phyloP scores from a whole-genome alignment of 1,140 invertebrate genomes.

The Metaphire vulgaris region DNA sequence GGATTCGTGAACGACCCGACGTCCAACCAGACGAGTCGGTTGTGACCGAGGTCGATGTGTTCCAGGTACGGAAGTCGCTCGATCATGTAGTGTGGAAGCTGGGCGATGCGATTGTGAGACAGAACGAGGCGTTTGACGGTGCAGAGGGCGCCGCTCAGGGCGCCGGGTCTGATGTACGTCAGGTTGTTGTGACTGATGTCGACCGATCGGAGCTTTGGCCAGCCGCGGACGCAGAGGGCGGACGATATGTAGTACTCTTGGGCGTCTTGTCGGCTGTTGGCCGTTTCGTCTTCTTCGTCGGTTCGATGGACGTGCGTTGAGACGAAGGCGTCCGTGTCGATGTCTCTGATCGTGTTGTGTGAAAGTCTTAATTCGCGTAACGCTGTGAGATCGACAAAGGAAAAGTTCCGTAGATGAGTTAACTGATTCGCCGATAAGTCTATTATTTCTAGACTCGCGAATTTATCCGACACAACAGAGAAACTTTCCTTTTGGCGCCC shows the following conservation, averaged over 20 bases:
- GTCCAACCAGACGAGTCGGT: conserved; percentile 17
- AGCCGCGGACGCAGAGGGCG: background rate
- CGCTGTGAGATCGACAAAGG: background rate
- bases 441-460: background rate
- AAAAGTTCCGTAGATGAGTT: background rate
- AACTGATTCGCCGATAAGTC: background rate
- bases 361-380: background rate
- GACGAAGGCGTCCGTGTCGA: background rate
- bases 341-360: background rate
- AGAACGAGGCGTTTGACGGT: background rate
- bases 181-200: background rate
- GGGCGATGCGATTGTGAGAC: conserved; percentile 10
- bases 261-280: background rate
- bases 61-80: conserved; percentile 15
- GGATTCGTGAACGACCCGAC: conserved; percentile 22
- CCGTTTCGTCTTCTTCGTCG: background rate
- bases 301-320: background rate
- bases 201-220: background rate
- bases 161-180: background rate
- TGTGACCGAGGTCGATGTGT: conserved; percentile 16
- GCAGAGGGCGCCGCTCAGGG: background rate
- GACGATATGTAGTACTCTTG: background rate
- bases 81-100: conserved; percentile 8
- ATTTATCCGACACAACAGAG: background rate
- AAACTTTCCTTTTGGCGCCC: no score